Evolutionary conservation across 2,797 vertebrate genomes (phyloP), one percentile per base, ranked within the genome.

Genomic region (Avahi laniger): DNA sequence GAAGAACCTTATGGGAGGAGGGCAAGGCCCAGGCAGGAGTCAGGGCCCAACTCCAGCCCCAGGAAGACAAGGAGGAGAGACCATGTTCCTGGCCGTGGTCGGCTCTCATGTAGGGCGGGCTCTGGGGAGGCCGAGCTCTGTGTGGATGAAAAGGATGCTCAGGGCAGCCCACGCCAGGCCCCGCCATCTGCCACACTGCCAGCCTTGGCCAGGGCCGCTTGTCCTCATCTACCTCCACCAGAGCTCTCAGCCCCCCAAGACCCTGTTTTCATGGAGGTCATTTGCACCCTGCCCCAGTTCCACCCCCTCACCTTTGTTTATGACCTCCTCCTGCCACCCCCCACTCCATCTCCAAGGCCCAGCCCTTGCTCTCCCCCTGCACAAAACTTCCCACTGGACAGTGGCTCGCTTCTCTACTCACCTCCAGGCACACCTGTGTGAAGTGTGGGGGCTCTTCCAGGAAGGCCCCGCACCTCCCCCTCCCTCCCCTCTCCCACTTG

Each of bases 71-170:
- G 20, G 6, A 38, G 1, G 9, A 38, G 54, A 24, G 76, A 20
- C 0, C 1, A 6, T 18, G 20, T 35, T 20, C 57, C 63, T 57
- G 69, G 63, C 30, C 4, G 7, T 0, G 0, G 26, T 33, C 4
- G 0, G 26, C 38, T 30, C 46, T 70, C 59, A 12, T 2, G 30
- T 18, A 28, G 63, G 4, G 2, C 26, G 11, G 28, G 6, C 20
- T 48, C 87, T 33, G 63, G 61, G 70, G 48, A 86, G 50, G 33
- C 73, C 9, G 18, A 15, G 54, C 33, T 95, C 17, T 7, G 22
- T 48, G 22, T 4, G 22, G 54, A 20, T 57, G 57, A 50, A 52
- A 22, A 13, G 70, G 86, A 43, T 63, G 35, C 61, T 30, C 14
- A 14, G 65, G 61, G 35, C 22, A 59, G 82, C 52, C 3, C 35